Evolutionary conservation across 2,113 vertebrate species (phyloP).

Genomic region (Scytalopus superciliaris): DNA sequence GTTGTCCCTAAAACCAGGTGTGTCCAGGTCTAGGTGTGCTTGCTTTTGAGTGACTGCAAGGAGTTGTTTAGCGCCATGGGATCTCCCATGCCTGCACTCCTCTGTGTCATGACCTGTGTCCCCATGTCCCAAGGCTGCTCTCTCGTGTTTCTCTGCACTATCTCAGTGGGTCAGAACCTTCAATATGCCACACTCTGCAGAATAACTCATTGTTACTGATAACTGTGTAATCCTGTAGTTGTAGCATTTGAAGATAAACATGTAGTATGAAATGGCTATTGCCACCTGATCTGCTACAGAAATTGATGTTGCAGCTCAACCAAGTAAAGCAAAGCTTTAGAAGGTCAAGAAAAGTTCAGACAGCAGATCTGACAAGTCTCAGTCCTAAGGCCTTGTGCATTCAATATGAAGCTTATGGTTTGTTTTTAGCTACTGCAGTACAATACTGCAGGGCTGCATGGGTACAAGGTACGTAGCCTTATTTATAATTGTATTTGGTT

Average conservation of each 20-base stretch:
- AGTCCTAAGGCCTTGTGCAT: background rate
- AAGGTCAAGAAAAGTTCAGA: background rate
- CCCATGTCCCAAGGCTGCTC: background rate
- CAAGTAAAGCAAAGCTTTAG: background rate
- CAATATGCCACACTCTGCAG: background rate
- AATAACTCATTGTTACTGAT: background rate
- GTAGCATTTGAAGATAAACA: background rate
- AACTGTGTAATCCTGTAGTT: background rate
- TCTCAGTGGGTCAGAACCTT: background rate
- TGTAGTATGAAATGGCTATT: background rate
- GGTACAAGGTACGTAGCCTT: background rate
- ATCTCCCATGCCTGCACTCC: background rate
- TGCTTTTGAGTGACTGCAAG: background rate
- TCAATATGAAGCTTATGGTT: background rate
- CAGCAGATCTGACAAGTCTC: background rate
- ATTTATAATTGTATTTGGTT: background rate
- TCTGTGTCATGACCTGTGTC: background rate
- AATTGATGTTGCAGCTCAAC: background rate
- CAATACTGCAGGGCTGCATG: background rate
- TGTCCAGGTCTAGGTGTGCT: background rate
- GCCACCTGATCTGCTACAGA: background rate
- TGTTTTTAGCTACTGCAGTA: background rate
- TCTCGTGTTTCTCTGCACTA: background rate
- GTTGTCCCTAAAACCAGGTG: background rate
- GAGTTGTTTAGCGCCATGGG: background rate